Evolutionary conservation across 2,113 vertebrate genomes (phyloP), one percentile per base, ranked within the genome.

Genomic region (Pedetes capensis): DNA sequence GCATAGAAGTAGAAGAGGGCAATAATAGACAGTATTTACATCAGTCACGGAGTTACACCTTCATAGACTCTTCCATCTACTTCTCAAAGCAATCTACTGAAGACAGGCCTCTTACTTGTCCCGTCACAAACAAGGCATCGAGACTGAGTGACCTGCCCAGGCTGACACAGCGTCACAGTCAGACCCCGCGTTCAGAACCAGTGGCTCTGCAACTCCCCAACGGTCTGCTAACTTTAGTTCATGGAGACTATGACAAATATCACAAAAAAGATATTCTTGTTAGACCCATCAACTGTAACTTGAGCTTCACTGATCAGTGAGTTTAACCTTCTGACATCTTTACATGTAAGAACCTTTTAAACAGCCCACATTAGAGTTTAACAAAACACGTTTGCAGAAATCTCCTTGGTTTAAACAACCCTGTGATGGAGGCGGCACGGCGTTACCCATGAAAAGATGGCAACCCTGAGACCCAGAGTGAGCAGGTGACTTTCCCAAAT

Each of bases 91-190:
- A 10, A 14, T 16, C n/a, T 57, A 11, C 1, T 47, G 32, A 49
- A 59, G 63, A 72, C 0, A 51, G 53, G 23, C 32, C 10, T 57
- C 57, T 37, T 25, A 53, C 7, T 57, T 39, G 4, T 63, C 7
- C 51, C 25, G 29, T 10, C 20, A 87, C 17, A 44, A 37, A 79
- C 49, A 59, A 32, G 29, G 92, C 61, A 47, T 37, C 13, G 34
- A n/a, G 64, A 10, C 9, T 27, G 20, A 34, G 25, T 0, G 9
- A 51, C 55, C 34, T 37, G 42, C n/a, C 34, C 37, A 69, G 44
- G 34, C 37, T 5, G 11, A 25, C 3, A 16, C 1, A 49, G 55
- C 34, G 16, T 71, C 84, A 53, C 6, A 49, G 25, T 18, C 0
- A 63, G 37, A 42, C 12, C 14, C 5, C 29, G 29, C 55, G 61